phyloP scores from a whole-genome alignment of 2,113 vertebrate species.

The Callocephalon fimbriatum region DNA sequence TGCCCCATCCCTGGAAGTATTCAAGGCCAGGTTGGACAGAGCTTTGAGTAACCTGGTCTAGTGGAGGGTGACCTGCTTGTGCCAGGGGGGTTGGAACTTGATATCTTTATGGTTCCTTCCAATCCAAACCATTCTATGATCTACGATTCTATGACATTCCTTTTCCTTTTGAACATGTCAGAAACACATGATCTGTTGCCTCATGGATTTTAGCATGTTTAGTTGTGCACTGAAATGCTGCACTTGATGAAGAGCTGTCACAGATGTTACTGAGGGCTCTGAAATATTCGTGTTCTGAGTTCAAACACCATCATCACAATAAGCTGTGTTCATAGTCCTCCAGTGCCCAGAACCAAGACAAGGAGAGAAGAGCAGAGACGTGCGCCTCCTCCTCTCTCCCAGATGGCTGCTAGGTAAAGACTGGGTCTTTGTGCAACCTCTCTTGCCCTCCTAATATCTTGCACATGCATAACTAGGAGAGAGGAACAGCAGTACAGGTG shows the following conservation, averaged over 20 bases:
- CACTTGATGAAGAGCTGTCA: background rate
- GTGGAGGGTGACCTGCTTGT: background rate
- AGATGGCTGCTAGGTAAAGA: background rate
- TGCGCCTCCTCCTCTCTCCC: background rate
- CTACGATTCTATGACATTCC: background rate
- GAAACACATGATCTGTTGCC: background rate
- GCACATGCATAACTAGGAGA: background rate
- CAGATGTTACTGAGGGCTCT: background rate
- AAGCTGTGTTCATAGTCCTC: background rate
- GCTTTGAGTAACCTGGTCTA: background rate
- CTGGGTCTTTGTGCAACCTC: background rate
- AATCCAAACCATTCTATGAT: background rate
- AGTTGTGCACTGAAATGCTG: background rate
- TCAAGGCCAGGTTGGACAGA: background rate
- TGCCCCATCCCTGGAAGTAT: background rate
- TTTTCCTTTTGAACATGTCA: background rate
- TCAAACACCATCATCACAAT: background rate
- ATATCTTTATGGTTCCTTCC: background rate
- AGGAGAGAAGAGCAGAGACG: fast-evolving
- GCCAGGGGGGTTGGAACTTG: background rate
- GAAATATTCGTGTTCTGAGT: background rate
- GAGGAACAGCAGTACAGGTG: background rate
- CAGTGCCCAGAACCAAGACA: background rate
- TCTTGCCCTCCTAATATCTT: background rate
- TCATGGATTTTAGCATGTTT: background rate